These are phyloP conservation scores for Stratiomys singularior DNA, from an alignment of 2,888 invertebrate genomes.

Conservation along the genomic window DNA sequence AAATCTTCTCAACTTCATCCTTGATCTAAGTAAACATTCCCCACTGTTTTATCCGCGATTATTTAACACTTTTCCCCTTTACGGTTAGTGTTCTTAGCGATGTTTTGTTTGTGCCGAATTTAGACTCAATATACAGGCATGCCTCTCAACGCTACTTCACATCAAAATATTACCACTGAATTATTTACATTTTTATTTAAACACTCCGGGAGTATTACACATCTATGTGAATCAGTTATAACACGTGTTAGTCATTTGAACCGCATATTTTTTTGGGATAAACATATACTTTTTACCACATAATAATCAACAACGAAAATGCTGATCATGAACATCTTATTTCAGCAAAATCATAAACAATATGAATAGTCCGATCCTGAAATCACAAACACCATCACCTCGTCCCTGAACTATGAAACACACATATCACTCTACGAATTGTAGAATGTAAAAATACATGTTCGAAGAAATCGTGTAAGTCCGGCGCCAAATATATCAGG, in stretches of 20 bases:
- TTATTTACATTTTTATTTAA: too few species aligned
- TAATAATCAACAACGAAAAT: neutral
- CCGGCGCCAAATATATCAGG: constrained; percentile 24
- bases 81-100: too few species aligned
- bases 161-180: too few species aligned
- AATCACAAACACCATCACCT: neutral
- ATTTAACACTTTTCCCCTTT: too few species aligned
- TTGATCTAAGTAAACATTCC: too few species aligned
- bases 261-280: neutral
- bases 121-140: too few species aligned
- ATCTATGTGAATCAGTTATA: neutral
- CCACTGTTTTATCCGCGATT: too few species aligned
- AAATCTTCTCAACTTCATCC: too few species aligned
- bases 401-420: neutral
- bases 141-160: too few species aligned
- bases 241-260: neutral
- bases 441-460: neutral
- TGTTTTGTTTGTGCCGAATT: too few species aligned
- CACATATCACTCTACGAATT: neutral
- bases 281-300: neutral
- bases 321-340: neutral
- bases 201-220: neutral
- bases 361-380: neutral
- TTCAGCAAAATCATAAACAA: constrained; percentile 4
- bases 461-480: neutral